Evolutionary conservation across 2,113 vertebrate species (phyloP).

Genomic region (Seriola aureovittata): DNA sequence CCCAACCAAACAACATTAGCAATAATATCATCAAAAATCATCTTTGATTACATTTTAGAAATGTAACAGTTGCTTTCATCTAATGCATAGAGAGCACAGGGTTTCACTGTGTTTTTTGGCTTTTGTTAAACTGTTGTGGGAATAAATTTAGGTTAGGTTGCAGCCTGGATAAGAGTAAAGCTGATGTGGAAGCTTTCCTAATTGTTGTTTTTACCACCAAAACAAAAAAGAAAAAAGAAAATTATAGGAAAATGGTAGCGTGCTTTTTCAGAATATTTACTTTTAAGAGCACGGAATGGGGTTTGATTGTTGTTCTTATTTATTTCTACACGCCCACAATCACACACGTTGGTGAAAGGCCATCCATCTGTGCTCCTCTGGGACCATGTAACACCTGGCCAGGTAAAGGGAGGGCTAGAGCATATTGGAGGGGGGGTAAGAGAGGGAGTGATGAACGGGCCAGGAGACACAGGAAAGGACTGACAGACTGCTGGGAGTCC

Average conservation of each 20-base stretch:
- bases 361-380: slow-evolving; percentile 41
- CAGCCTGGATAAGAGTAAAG: neutral
- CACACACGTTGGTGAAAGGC: slow-evolving; percentile 12
- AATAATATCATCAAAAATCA: neutral
- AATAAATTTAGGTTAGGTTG: neutral
- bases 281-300: neutral
- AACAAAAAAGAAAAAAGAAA: neutral
- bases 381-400: slow-evolving; percentile 62
- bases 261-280: neutral
- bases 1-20: neutral
- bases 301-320: neutral
- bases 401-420: slow-evolving; percentile 43
- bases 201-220: neutral
- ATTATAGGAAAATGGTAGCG: neutral
- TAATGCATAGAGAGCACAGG: neutral
- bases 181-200: neutral
- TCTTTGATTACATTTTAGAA: neutral
- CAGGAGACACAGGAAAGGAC: slow-evolving; percentile 50
- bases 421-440: slow-evolving; percentile 25
- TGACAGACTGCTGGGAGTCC: slow-evolving; percentile 65
- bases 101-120: neutral
- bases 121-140: neutral
- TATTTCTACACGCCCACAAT: slow-evolving; percentile 1
- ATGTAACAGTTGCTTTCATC: neutral
- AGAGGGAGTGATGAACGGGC: slow-evolving; percentile 40